A percentile compares a stretch with the other conserved stretches of the same genome.
Conservation (phyloP, 2,797 vertebrate genomes). For the Ficedula albicollis region DNA sequence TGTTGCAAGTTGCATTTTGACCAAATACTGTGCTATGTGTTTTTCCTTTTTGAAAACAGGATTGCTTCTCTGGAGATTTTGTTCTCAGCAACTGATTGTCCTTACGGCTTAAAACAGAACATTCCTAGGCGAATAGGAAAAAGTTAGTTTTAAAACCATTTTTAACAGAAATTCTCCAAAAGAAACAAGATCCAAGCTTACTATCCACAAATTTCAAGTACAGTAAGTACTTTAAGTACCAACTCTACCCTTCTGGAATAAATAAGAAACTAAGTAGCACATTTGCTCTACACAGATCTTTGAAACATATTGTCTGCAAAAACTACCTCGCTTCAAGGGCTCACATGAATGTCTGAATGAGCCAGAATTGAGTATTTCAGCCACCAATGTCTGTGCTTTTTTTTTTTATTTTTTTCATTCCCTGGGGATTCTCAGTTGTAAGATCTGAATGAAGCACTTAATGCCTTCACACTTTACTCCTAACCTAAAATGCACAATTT, state of each 20-base stretch:
- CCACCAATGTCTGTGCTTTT: not conserved
- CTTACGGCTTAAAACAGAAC: slow-evolving; percentile 48
- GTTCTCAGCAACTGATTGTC: slow-evolving; percentile 48
- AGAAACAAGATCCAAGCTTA: not conserved
- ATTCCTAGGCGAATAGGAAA: slow-evolving; percentile 46
- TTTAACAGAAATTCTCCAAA: not conserved
- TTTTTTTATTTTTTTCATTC: not conserved
- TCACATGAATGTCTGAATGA: not conserved
- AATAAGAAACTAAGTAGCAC: not conserved
- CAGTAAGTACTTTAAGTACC: not conserved
- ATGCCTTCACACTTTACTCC: not conserved
- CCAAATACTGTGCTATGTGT: not conserved
- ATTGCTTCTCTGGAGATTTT: slow-evolving; percentile 56
- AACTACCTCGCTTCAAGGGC: not conserved
- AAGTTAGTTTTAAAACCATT: not conserved
- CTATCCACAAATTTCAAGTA: not conserved
- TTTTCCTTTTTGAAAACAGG: slow-evolving; percentile 36
- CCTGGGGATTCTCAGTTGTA: not conserved
- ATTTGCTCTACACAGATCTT: not conserved
- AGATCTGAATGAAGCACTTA: not conserved
- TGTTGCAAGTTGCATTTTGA: slow-evolving; percentile 37
- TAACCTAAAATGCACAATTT: not conserved
- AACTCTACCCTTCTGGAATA: not conserved
- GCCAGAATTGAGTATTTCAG: not conserved
- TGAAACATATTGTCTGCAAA: not conserved